Evolutionary conservation across 2,888 invertebrate species (phyloP), one percentile per base, ranked within the genome.

Genomic region (Lepidochrysops patricia): DNA sequence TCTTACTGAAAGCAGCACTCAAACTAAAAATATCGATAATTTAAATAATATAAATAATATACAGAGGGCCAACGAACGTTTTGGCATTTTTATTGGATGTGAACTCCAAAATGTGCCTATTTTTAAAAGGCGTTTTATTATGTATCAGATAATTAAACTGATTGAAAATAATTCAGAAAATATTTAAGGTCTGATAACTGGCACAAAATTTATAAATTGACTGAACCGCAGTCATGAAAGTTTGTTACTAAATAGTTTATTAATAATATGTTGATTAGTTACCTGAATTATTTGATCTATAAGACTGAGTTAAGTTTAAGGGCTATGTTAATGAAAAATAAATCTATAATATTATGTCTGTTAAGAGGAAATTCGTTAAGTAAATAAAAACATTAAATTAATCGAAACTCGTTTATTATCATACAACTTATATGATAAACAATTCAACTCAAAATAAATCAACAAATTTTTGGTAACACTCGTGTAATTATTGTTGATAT

Each of bases 1-100:
- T 59, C 50, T 60, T 59, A 62, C 59, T 37, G 59, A 62, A 34
- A 62, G 62, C 57, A 57, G 62, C 62, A 62, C 62, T 60, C 62
- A 62, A 62, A 62, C 62, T 60, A 61, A 61, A 34, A 34, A 34
- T 34, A 52, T 37, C 50, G 48, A 61, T 57, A 61, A 58, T 52
- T 61, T 52, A 32, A 61, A 61, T n/a, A 25, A 61, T 57, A 61
- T 52, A 32, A 61, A 61, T n/a, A 25, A 61, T 57, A 61, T 61
- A 57, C 35, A 61, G 26, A 57, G 23, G 50, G 61, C 61, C 50
- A 61, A 61, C 61, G 61, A 61, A 61, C 19, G 50, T 34, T 61
- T 61, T 61, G 61, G 61, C 50, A 50, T 37, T 50, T 61, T 61
- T 57, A 61, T 57, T 61, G 61, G 61, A 61, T 35, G 57, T 35